A percentile compares a stretch with the other conserved stretches of the same genome.
These are phyloP conservation scores for Benitochromis conjunctus DNA, from an alignment of 2,113 vertebrate genomes.

Conservation along the genomic window DNA sequence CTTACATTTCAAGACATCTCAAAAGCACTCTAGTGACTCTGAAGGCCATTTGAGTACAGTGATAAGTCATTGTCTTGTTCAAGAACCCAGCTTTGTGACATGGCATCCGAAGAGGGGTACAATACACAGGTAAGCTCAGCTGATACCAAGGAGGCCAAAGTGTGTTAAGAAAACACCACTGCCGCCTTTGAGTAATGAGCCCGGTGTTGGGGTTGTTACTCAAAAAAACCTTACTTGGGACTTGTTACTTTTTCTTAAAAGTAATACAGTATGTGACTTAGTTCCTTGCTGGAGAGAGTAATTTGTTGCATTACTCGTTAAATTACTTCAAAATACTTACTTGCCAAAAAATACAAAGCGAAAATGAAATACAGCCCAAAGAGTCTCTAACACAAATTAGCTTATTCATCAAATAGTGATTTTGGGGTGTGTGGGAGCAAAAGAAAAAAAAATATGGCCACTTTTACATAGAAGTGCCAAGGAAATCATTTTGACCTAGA, in stretches of 20 bases:
- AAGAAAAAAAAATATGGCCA: neutral
- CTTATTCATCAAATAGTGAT: neutral
- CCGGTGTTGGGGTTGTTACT: neutral
- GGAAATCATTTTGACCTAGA: fast-evolving
- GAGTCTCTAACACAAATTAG: neutral
- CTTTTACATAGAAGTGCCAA: neutral
- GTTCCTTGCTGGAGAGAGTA: neutral
- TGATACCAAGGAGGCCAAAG: neutral
- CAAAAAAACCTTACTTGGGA: neutral
- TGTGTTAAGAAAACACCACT: neutral
- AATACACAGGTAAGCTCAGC: neutral
- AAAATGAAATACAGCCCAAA: neutral
- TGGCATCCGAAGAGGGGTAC: neutral
- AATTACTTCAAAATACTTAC: neutral
- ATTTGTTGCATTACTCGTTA: neutral
- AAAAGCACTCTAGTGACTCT: too few species aligned
- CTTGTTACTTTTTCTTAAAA: neutral
- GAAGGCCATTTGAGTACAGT: neutral
- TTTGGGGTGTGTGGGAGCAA: neutral
- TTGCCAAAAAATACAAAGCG: too few species aligned
- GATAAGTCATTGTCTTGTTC: neutral
- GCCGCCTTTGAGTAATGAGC: fast-evolving
- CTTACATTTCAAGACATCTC: neutral
- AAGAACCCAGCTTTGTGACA: neutral
- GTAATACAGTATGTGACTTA: neutral